Evolutionary conservation across 2,113 vertebrate species (phyloP).

Genomic region (Ciconia stormi): DNA sequence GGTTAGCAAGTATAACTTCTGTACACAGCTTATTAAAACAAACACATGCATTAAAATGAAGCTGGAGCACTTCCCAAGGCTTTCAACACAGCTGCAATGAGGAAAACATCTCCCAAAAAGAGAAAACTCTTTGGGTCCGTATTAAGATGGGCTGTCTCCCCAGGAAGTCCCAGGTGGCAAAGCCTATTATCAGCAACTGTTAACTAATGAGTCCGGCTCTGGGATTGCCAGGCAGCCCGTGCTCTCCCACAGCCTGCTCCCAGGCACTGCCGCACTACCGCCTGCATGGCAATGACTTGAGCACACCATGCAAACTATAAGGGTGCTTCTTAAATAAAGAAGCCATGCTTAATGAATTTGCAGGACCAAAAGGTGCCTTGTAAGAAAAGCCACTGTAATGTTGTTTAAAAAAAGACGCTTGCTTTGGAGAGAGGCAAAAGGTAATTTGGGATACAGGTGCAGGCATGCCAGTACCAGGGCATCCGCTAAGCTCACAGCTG

Average conservation of each 20-base stretch:
- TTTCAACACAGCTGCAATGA: neutral
- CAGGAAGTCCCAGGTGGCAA: neutral
- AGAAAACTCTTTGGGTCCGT: accelerated
- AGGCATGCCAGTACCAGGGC: neutral
- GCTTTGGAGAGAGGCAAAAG: neutral
- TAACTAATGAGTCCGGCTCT: neutral
- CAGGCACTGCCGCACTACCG: neutral
- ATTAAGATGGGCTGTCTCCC: neutral
- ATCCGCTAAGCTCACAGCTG: neutral
- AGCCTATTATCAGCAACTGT: neutral
- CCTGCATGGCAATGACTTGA: neutral
- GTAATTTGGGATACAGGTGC: no score
- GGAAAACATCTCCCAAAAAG: neutral
- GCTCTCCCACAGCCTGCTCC: neutral
- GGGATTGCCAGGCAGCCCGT: neutral
- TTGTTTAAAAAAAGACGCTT: neutral
- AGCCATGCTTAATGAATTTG: neutral
- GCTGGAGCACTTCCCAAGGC: neutral
- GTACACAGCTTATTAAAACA: neutral
- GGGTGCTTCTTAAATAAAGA: neutral
- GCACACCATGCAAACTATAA: accelerated
- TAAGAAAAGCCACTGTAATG: neutral
- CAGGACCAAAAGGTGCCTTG: neutral
- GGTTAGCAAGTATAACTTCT: neutral
- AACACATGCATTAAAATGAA: neutral